These are phyloP conservation scores for Trichogramma evanescens DNA, from an alignment of 2,888 invertebrate species.

Conservation along the genomic window DNA sequence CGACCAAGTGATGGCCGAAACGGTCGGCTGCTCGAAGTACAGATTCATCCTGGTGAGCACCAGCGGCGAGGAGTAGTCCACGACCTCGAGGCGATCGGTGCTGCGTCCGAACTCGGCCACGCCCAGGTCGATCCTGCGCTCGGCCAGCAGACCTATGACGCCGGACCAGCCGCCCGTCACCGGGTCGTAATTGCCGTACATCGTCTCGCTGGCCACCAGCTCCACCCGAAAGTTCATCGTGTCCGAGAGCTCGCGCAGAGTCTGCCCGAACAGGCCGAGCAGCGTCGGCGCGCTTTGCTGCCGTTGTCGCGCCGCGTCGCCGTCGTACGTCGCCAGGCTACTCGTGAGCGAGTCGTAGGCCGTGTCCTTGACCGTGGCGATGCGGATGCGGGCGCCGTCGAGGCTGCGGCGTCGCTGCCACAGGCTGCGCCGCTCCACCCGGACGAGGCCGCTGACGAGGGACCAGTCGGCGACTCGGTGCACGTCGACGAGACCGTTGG, in stretches of 20 bases:
- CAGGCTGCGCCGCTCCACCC: neutral
- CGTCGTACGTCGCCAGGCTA: too few species aligned
- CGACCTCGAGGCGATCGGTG: slow-evolving; percentile 22
- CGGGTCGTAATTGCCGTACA: slow-evolving; percentile 24
- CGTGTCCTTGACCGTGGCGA: slow-evolving; percentile 14
- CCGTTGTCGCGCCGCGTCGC: too few species aligned
- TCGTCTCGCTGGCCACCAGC: neutral
- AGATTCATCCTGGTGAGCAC: slow-evolving; percentile 25
- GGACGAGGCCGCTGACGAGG: neutral
- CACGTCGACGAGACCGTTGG: neutral
- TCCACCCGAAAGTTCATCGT: slow-evolving; percentile 3
- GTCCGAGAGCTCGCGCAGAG: neutral
- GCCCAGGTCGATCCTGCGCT: slow-evolving; percentile 29
- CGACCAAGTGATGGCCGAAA: slow-evolving; percentile 29
- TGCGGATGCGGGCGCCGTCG: slow-evolving; percentile 17
- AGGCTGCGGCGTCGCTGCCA: slow-evolving; percentile 19
- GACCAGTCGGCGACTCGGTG: slow-evolving; percentile 10
- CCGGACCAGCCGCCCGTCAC: slow-evolving; percentile 31
- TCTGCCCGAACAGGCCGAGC: slow-evolving; percentile 8
- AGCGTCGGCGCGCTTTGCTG: neutral
- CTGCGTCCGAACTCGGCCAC: slow-evolving; percentile 34
- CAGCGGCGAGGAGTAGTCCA: slow-evolving; percentile 37
- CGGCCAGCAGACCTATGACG: slow-evolving; percentile 28
- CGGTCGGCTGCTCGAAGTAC: slow-evolving; percentile 26
- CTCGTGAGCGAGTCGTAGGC: neutral